phyloP scores from a whole-genome alignment of 1,140 invertebrate genomes.

The Pectinophora gossypiella region DNA sequence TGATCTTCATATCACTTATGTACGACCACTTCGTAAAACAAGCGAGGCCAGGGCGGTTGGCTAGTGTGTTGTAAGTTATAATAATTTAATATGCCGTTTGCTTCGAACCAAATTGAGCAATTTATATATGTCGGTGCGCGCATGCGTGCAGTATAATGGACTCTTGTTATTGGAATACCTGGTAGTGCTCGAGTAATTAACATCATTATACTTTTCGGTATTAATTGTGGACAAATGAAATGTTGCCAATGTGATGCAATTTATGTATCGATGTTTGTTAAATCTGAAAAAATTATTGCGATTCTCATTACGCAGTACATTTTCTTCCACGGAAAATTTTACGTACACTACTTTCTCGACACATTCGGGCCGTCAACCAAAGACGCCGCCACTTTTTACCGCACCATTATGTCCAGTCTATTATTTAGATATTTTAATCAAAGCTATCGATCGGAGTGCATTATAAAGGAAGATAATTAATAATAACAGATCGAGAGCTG shows the following conservation, averaged over 20 bases:
- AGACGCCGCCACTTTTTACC: constrained; percentile 23
- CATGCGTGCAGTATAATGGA: constrained; percentile 37
- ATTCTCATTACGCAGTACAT: too few species aligned
- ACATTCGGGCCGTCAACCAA: neutral
- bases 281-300: too few species aligned
- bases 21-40: too few species aligned
- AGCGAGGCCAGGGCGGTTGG: too few species aligned
- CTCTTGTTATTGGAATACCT: constrained; percentile 35
- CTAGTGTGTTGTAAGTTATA: constrained; percentile 43
- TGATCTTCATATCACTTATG: too few species aligned
- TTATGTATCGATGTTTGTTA: too few species aligned
- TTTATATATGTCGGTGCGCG: constrained; percentile 48
- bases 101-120: constrained; percentile 60
- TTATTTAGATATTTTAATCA: constrained; percentile 74
- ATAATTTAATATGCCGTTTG: constrained; percentile 66
- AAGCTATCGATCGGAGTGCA: constrained; percentile 57
- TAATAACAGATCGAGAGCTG: constrained; percentile 62
- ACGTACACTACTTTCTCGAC: neutral
- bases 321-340: neutral
- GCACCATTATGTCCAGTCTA: constrained; percentile 54
- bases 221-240: too few species aligned
- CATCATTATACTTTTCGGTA: constrained; percentile 20
- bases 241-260: too few species aligned
- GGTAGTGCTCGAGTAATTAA: constrained; percentile 39
- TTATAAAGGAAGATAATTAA: constrained; percentile 71